Evolutionary conservation across 2,888 invertebrate species (phyloP), one percentile per base, ranked within the genome.

Genomic region (Lathronympha strigana): DNA sequence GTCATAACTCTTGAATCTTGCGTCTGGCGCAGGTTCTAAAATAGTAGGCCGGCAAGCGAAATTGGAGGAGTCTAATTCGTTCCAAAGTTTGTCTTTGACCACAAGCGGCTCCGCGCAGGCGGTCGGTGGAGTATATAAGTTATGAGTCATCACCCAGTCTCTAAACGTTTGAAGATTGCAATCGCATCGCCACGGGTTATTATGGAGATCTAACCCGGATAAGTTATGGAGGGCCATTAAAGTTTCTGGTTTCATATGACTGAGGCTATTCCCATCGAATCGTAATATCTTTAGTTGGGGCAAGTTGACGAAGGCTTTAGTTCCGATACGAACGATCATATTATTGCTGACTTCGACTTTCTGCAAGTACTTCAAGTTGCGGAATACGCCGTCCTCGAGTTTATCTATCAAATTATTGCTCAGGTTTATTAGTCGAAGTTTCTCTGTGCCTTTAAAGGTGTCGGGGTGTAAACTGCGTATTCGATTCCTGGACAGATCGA

Each of bases 121-220:
- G 0, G 97, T 97, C 1, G 95, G 95, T 8, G 94, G 93, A 11
- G 96, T 95, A 76, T 97, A 96, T 62, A 97, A 90, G 67, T 96
- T 96, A 70, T 93, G 93, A 71, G 93, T 93, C 62, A 95, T 93
- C 67, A 94, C 94, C 94, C 95, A 97, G 77, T 96, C 95, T 40
- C 97, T 93, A 73, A 98, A 96, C 57, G 94, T 93, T 78, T 96
- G 95, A 70, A 98, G 88, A 73, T 95, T 94, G 82, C 98, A 98
- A 77, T 98, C 97, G 83, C 98, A 98, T 66, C 95, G 93, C 98
- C 98, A 98, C 0, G 96, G 96, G 82, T 98, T 98, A 71, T 95
- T 95, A 75, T 95, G 94, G 47, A 98, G 88, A 74, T 95, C 95
- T 40, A 98, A 86, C 62, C 96, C 95, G 25, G 94, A 94, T 64